Evolutionary conservation across 2,113 vertebrate genomes (phyloP), one percentile per base, ranked within the genome.

Genomic region (Ploceus nigricollis): DNA sequence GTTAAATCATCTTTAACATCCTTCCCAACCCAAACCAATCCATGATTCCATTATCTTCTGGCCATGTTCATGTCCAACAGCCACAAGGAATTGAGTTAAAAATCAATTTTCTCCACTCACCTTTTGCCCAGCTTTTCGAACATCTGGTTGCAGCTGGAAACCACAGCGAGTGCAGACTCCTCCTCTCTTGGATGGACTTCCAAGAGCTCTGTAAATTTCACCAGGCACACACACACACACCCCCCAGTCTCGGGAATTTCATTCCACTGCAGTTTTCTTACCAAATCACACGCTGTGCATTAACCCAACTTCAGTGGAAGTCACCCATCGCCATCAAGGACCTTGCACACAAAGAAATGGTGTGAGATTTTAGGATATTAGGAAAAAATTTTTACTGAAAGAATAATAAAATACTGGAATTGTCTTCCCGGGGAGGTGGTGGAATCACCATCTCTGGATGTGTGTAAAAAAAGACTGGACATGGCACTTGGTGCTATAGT

Each of bases 1-100:
- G 9, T 64, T 19, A 16, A 9, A 44, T 23, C 2, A 28, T 28
- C 4, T 81, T 28, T 13, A 33, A 37, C 0, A 0, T 15, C 50
- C 21, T 56, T 65, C 22, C 25, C 50, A 57, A 57, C 9, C 40
- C 30, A 70, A 50, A 48, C 11, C 42, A 57, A 37, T 23, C 31
- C 51, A 50, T 6, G 5, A 44, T 50, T 72, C 31, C 3, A 4
- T 50, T 24, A 27, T 80, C 42, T 72, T 72, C 30, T 33, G 31
- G 7, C 31, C 50, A 9, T 3, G 5, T 44, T 82, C 18, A 3
- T 44, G 24, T 47, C 48, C 19, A 47, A 47, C 6, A 42, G 14
- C 14, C 45, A 33, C 0, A 72, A 68, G 2, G 11, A 5, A 63
- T 6, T 0, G 2, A 39, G 20, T 19, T n/a, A 79, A 84, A 92